phyloP scores from a whole-genome alignment of 2,113 vertebrate genomes.

The Brachyhypopomus gauderio region DNA sequence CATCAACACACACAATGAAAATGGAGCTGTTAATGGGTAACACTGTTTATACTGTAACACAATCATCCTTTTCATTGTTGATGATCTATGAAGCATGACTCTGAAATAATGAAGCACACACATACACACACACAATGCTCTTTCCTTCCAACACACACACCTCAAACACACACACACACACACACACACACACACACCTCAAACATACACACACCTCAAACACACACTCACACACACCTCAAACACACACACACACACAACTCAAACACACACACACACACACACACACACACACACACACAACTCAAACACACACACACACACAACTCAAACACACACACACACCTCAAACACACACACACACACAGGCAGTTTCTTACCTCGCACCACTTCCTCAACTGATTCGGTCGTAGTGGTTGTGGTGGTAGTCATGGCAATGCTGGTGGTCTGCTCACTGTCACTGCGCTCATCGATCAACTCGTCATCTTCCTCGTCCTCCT shows the following conservation, averaged over 20 bases:
- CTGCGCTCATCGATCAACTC: conserved; percentile 78
- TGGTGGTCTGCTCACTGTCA: conserved; percentile 84
- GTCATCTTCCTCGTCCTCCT: conserved; percentile 77
- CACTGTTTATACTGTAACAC: not conserved
- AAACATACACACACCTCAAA: conserved; percentile 60
- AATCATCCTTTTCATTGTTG: not conserved
- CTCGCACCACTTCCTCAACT: conserved; percentile 95
- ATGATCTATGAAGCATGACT: not conserved
- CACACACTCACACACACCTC: conserved; percentile 39
- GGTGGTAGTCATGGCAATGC: conserved; percentile 90
- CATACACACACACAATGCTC: not conserved
- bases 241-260: conserved; percentile 55
- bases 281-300: conserved; percentile 39
- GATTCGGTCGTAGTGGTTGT: conserved; percentile 90
- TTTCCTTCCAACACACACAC: conserved; percentile 20
- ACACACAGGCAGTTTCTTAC: conserved; percentile 71
- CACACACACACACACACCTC: conserved; percentile 34
- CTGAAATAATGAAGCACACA: conserved; percentile 56
- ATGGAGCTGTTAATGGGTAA: conserved; percentile 1
- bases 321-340: too few species aligned
- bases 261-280: not conserved
- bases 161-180: not conserved
- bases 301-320: conserved; percentile 63
- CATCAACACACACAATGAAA: conserved; percentile 1
- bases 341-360: conserved; percentile 51